A percentile compares a stretch with the other conserved stretches of the same genome.
Conservation (phyloP, 2,113 vertebrate species). For the Sinosuthora webbiana region DNA sequence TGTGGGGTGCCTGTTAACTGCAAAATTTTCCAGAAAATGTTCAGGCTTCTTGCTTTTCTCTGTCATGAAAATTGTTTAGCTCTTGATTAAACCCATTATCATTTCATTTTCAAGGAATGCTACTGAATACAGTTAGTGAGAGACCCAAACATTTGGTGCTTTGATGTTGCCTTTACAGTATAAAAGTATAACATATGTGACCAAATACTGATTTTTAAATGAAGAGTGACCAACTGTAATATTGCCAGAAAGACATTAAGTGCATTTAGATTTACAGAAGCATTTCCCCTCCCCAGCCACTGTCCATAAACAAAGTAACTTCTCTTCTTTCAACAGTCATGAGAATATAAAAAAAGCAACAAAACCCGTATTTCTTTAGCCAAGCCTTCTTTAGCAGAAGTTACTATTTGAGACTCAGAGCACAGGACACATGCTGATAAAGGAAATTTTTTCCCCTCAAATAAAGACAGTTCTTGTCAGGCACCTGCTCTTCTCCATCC, state of each 20-base stretch:
- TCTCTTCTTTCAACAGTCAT: not conserved
- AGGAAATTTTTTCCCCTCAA: not conserved
- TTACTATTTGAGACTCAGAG: conserved; percentile 9
- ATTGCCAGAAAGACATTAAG: not conserved
- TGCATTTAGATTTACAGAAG: not conserved
- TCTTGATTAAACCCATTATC: not conserved
- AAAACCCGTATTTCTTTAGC: conserved; percentile 15
- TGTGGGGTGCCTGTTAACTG: not conserved
- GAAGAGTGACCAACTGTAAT: not conserved
- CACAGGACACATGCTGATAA: not conserved
- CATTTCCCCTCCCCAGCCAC: not conserved
- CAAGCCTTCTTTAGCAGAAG: conserved; percentile 51
- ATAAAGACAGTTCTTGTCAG: not conserved
- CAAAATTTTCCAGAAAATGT: not conserved
- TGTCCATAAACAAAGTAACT: not conserved
- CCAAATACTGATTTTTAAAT: not conserved
- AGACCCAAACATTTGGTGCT: not conserved
- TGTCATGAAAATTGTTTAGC: not conserved
- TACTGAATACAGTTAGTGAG: not conserved
- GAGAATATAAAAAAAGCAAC: not conserved
- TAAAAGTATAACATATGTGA: not conserved
- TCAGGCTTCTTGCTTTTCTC: not conserved
- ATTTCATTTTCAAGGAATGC: not conserved
- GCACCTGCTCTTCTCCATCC: not conserved
- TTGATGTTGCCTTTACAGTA: not conserved